Evolutionary conservation across 2,113 vertebrate genomes (phyloP), one percentile per base, ranked within the genome.

Genomic region (Salvelinus namaycush): DNA sequence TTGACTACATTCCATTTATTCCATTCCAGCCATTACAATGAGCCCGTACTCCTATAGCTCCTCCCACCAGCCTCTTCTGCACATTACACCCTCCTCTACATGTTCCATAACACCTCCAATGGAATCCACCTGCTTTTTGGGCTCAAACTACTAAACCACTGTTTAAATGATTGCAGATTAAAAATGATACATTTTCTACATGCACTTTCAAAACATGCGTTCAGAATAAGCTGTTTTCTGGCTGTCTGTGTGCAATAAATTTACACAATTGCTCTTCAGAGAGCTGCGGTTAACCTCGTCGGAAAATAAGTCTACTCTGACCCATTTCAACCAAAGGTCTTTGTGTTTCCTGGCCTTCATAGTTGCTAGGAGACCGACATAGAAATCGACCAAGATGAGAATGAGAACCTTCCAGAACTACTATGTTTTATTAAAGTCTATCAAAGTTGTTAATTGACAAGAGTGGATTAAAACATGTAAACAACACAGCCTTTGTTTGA

Each of bases 401-500:
- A 11, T 27, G 11, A 79, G 34, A 73, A 18, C 6, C 0, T 70
- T n/a, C 22, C 1, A 13, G 20, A 44, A 27, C 26, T 16, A 24
- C 24, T 64, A 44, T 16, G 65, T 29, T 72, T 48, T 44, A 9
- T 77, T 76, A 69, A 65, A 73, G 7, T 54, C 1, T 68, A 4
- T 4, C 26, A 72, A 70, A 76, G 9, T 49, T 27, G 20, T 49
- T 11, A 5, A 83, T 76, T 81, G 81, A 80, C 74, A 89, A 54
- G 51, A 84, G 77, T 78, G 79, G 81, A 87, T 80, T 87, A 29
- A 81, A 70, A 77, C 60, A 73, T 78, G 77, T 79, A 77, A 75
- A 57, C 69, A 18, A 3, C 39, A 70, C 16, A 12, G 70, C 59
- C 8, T n/a, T 72, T 51, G 60, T 1, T 9, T 16, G 67, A 77